Conservation (phyloP, 2,888 invertebrate genomes). For the Bugula neritina region DNA sequence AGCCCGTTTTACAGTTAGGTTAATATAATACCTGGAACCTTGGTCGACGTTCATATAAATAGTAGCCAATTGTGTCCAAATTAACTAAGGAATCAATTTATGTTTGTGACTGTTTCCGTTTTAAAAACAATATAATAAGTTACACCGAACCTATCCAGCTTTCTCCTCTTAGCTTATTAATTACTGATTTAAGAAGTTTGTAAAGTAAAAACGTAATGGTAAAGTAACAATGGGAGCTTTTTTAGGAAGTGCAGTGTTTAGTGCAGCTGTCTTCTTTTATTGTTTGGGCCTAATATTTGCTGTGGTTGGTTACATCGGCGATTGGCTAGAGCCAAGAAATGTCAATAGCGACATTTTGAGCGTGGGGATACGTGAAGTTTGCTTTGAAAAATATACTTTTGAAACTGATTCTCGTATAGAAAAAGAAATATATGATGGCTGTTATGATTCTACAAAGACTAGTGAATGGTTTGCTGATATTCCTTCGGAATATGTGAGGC, state of each 20-base stretch:
- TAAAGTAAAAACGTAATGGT: not conserved
- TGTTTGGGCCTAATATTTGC: slow-evolving; percentile 18
- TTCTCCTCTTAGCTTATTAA: not conserved
- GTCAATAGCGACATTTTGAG: not conserved
- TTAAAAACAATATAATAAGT: too few species aligned
- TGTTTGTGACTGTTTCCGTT: too few species aligned
- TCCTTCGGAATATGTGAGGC: slow-evolving; percentile 22
- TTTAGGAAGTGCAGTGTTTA: slow-evolving; percentile 17
- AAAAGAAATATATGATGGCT: not conserved
- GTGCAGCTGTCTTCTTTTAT: slow-evolving; percentile 22
- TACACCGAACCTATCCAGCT: not conserved
- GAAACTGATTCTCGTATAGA: not conserved
- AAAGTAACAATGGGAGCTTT: slow-evolving; percentile 1
- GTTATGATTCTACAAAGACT: slow-evolving; percentile 19
- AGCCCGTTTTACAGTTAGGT: too few species aligned
- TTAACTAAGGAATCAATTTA: too few species aligned
- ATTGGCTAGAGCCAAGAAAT: slow-evolving; percentile 7
- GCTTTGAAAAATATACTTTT: not conserved
- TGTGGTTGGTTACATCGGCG: slow-evolving; percentile 17
- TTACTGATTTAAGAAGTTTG: not conserved
- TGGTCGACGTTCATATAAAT: too few species aligned
- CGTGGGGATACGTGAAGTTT: not conserved
- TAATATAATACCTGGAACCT: too few species aligned
- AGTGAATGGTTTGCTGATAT: not conserved
- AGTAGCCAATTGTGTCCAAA: too few species aligned